Percentiles rank a stretch among this genome's conserved stretches.
Conservation (phyloP, 2,113 vertebrate species). For the Oenanthe oenanthe region DNA sequence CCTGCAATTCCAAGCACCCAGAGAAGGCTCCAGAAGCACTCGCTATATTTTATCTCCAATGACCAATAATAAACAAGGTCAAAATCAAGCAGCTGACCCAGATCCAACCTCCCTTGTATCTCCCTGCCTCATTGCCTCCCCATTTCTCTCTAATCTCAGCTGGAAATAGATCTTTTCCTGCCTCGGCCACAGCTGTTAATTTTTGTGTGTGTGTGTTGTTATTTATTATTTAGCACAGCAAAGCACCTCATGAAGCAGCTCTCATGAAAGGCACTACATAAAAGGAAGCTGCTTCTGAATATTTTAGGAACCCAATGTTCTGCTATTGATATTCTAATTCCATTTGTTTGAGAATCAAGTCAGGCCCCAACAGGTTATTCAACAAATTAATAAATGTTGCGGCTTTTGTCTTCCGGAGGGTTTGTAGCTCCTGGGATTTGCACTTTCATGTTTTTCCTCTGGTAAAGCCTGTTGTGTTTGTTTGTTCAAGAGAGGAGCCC, state of each 20-base stretch:
- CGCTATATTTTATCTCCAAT: constrained; percentile 40
- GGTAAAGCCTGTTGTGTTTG: constrained; percentile 3
- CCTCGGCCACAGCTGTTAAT: constrained; percentile 50
- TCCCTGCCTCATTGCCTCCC: constrained; percentile 64
- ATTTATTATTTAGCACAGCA: constrained; percentile 70
- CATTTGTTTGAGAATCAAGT: constrained; percentile 53
- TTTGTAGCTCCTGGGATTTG: constrained; percentile 41
- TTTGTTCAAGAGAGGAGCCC: constrained; percentile 42
- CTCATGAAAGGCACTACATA: constrained; percentile 53
- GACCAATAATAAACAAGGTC: constrained; percentile 59
- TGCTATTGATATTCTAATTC: constrained; percentile 60
- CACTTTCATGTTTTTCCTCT: constrained; percentile 50
- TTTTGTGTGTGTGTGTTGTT: constrained; percentile 50
- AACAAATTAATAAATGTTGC: constrained; percentile 64
- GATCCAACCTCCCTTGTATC: constrained; percentile 60
- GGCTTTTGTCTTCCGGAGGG: constrained; percentile 55
- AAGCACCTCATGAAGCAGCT: constrained; percentile 50
- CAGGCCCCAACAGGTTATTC: constrained; percentile 62
- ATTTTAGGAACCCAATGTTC: constrained; percentile 6
- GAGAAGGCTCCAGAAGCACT: not conserved
- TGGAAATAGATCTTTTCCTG: constrained; percentile 29
- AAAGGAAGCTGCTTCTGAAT: constrained; percentile 57
- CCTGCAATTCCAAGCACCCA: not conserved
- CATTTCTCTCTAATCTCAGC: constrained; percentile 36
- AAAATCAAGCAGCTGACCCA: constrained; percentile 62